Evolutionary conservation across 1,140 invertebrate genomes (phyloP).

Genomic region (Megathymus violae): DNA sequence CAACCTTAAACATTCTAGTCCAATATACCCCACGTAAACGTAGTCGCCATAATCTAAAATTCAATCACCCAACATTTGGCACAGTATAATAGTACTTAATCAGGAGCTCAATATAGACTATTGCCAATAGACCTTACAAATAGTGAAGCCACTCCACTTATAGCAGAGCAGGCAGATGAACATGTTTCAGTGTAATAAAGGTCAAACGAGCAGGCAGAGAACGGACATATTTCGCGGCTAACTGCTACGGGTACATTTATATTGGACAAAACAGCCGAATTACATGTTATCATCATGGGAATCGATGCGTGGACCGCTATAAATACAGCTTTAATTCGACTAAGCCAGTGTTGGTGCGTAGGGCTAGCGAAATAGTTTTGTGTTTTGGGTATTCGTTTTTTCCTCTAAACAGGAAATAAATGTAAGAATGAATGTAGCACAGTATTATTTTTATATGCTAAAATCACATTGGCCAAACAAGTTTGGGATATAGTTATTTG

Average conservation of each 20-base stretch:
- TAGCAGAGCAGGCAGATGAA: slow-evolving; percentile 15
- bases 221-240: slow-evolving; percentile 44
- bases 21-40: background rate
- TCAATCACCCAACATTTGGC: slow-evolving; percentile 1
- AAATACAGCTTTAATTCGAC: slow-evolving; percentile 59
- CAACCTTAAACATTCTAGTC: background rate
- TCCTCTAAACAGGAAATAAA: no score
- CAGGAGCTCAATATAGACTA: slow-evolving; percentile 6
- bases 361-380: slow-evolving; percentile 36
- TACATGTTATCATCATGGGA: slow-evolving; percentile 58
- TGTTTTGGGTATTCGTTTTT: no score
- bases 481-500: no score
- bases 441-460: no score
- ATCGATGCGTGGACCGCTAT: slow-evolving; percentile 56
- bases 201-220: slow-evolving; percentile 28
- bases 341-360: slow-evolving; percentile 40
- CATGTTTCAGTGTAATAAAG: slow-evolving; percentile 33
- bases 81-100: slow-evolving; percentile 14
- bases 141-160: slow-evolving; percentile 26
- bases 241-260: slow-evolving; percentile 47
- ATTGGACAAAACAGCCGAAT: slow-evolving; percentile 52
- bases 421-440: no score
- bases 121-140: slow-evolving; percentile 21
- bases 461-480: no score
- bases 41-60: background rate